These are phyloP conservation scores for Halichondria panicea DNA, from an alignment of 37 sponge, comb jelly and placozoan genomes.

Conservation along the genomic window DNA sequence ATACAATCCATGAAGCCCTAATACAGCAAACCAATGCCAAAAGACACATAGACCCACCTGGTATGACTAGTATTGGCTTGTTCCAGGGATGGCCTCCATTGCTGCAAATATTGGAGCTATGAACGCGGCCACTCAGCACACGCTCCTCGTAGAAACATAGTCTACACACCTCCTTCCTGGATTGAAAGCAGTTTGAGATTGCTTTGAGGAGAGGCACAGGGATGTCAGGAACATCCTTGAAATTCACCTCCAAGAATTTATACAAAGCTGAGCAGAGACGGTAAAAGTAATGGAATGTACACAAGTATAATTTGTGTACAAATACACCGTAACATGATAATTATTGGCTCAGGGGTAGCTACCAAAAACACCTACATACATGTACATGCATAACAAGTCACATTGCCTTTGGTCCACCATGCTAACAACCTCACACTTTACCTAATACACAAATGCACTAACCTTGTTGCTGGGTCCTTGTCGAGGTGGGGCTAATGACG, in stretches of 20 bases:
- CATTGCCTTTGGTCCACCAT: not conserved
- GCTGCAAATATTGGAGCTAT: slow-evolving; percentile 6
- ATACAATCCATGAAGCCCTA: too few relatives aligned
- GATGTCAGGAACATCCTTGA: slow-evolving; percentile 18
- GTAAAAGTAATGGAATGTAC: not conserved
- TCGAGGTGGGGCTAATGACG: too few relatives aligned
- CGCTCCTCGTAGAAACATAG: slow-evolving; percentile 59
- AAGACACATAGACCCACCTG: slow-evolving; percentile 21
- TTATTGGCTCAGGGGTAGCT: too few relatives aligned
- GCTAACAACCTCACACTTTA: too few relatives aligned
- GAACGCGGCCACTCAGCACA: not conserved
- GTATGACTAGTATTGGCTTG: slow-evolving; percentile 49
- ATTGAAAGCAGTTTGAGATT: slow-evolving; percentile 12
- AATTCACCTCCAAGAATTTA: slow-evolving; percentile 27
- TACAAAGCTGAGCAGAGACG: slow-evolving; percentile 4
- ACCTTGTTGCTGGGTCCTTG: too few relatives aligned
- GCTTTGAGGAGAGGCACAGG: slow-evolving; percentile 19
- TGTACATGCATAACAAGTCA: not conserved
- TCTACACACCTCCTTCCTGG: slow-evolving; percentile 31
- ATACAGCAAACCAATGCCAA: not conserved
- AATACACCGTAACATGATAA: not conserved
- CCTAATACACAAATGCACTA: too few relatives aligned
- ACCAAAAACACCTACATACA: slow-evolving; percentile 1
- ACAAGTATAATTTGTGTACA: not conserved
- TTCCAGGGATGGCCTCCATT: slow-evolving; percentile 22